Base-by-base conservation (phyloP, 2,797 vertebrate genomes). In the Malurus leucopterus region DNA sequence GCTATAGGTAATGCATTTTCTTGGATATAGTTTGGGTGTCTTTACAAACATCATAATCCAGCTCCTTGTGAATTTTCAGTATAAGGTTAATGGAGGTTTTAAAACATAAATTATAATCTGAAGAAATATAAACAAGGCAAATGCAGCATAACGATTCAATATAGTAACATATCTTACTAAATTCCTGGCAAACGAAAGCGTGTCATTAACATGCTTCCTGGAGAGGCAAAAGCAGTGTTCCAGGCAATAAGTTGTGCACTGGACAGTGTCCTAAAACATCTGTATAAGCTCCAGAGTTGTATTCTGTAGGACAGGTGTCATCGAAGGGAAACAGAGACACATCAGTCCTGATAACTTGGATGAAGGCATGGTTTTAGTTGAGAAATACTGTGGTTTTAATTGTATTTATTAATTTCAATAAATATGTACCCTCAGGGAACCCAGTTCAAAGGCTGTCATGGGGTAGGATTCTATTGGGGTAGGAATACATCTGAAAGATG, bases 131-230 rank as follows among this genome's bases (percentile, higher is more conserved):
- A 65, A 17, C 47, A 69, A 71, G 17, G 27, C 24, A 53, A 51
- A 69, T 36, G 15, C 34, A 77, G 17, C 6, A 11, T 49, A 9
- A 27, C 49, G 47, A 53, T 44, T 81, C 27, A 43, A 2, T 59
- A 13, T 24, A 53, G 14, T 43, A 77, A 57, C 32, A 61, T 23
- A 62, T 44, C 13, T 40, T 46, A 32, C 41, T 14, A 54, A 53
- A 70, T 36, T 62, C 40, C 16, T 24, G 40, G 9, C 20, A 32
- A 70, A 49, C 0, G 0, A 32, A 84, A 73, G 47, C 8, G 2
- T 46, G 7, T 26, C 0, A 0, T 43, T 68, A 54, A 27, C 8
- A 4, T 26, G 30, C 23, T 50, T 53, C 10, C 19, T 62, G 3
- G 22, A 36, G 17, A 18, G 13, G 38, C 8, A 15, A 30, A 50